Evolutionary conservation across 2,888 invertebrate species (phyloP), one percentile per base, ranked within the genome.

Genomic region (Pelosia muscerda): DNA sequence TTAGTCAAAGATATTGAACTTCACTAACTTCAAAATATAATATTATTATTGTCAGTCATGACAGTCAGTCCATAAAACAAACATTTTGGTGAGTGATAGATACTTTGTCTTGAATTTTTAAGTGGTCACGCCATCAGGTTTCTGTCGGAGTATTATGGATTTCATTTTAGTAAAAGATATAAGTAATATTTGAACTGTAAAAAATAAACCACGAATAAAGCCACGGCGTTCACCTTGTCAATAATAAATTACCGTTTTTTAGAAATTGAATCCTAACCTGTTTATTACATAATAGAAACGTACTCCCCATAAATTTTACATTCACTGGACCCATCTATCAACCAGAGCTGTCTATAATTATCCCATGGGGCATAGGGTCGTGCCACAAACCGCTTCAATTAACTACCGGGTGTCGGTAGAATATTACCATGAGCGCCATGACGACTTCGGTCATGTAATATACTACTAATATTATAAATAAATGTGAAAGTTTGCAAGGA

Each of bases 351-450:
- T 54, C 26, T 34, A 61, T 61, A 66, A 66, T 25, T 56, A 62
- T 42, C 56, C 49, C 65, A 34, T 49, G 26, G 22, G 15, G 42
- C 57, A 22, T 49, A 19, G 49, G 66, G n/a, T 25, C 42, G 25
- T 1, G 25, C 63, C 22, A 66, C 57, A 63, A 63, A 63, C 62
- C 62, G 34, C 66, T 58, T 25, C 53, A 67, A 67, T 67, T 67
- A 63, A 67, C 63, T 58, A 63, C 58, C 26, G 11, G 19, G 49
- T 23, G 10, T 31, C 23, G 26, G 25, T 54, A 60, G 38, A 25
- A 34, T 42, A 57, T 53, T 42, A 42, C n/a, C 26, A 28, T 57
- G 49, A 31, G 28, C 62, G 49, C 22, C 38, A 53, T 19, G 59
- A 31, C 22, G 22, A 22, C 55, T 61, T 61, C 49, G 49, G 22